Percentiles rank a stretch among this genome's conserved stretches.
phyloP scores from a whole-genome alignment of 2,888 invertebrate species.

The Dendrolimus pini region DNA sequence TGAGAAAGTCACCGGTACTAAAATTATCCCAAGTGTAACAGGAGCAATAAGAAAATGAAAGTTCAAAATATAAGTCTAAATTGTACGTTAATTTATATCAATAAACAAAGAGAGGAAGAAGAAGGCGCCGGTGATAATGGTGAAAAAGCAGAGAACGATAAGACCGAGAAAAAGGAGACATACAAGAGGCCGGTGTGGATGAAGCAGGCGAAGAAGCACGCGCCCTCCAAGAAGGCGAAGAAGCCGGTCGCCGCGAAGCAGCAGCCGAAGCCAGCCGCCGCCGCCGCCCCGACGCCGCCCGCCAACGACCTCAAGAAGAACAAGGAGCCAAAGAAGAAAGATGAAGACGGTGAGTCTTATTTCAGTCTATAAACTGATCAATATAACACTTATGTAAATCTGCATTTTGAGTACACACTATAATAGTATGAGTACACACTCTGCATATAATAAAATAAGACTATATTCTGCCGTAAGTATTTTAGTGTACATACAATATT shows the following conservation, averaged over 20 bases:
- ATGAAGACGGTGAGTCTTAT: slow-evolving; percentile 27
- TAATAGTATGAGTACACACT: too few species aligned
- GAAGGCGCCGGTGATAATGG: slow-evolving; percentile 64
- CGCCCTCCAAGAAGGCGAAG: slow-evolving; percentile 36
- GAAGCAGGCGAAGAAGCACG: slow-evolving; percentile 47
- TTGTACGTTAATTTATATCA: too few species aligned
- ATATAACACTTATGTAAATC: too few species aligned
- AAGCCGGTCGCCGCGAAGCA: slow-evolving; percentile 37
- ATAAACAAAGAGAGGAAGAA: slow-evolving; percentile 65
- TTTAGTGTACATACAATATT: too few species aligned
- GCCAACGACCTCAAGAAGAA: slow-evolving; percentile 37
- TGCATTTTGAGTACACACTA: too few species aligned
- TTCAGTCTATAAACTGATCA: too few species aligned
- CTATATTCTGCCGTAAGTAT: too few species aligned
- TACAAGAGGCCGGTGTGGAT: slow-evolving; percentile 79
- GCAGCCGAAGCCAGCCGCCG: slow-evolving; percentile 25
- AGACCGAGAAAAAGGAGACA: slow-evolving; percentile 67
- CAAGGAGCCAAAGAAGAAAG: slow-evolving; percentile 66
- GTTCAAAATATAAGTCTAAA: too few species aligned
- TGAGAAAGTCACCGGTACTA: too few species aligned
- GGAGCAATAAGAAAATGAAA: too few species aligned
- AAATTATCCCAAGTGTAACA: too few species aligned
- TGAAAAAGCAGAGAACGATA: slow-evolving; percentile 55
- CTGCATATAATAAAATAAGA: too few species aligned
- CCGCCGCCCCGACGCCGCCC: slow-evolving; percentile 31